Percentiles rank a stretch among this genome's conserved stretches.
phyloP scores from a whole-genome alignment of 2,113 vertebrate genomes.

The Zosterops borbonicus region DNA sequence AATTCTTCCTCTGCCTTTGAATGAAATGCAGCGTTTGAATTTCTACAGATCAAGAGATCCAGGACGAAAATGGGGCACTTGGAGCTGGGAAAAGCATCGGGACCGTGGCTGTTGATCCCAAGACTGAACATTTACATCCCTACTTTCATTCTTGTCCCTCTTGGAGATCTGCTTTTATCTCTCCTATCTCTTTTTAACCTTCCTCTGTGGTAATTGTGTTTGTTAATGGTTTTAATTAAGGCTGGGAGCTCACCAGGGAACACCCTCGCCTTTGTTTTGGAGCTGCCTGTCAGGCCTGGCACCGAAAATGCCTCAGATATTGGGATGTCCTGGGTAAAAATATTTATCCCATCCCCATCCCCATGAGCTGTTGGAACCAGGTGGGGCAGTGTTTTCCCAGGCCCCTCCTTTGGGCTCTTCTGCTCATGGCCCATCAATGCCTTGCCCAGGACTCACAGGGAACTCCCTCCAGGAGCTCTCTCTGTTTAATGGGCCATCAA shows the following conservation, averaged over 20 bases:
- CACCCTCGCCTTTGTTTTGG: neutral
- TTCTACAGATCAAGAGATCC: neutral
- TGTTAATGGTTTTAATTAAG: slow-evolving; percentile 23
- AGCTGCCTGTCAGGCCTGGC: neutral
- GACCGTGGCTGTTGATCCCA: neutral
- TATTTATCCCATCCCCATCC: no score
- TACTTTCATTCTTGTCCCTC: neutral
- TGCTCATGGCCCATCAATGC: no score
- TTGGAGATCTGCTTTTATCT: neutral
- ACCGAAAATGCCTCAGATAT: neutral
- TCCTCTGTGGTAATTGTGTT: neutral
- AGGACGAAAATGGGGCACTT: neutral
- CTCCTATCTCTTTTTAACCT: neutral
- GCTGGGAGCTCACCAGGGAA: neutral
- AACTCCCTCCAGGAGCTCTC: no score
- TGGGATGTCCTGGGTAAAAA: neutral
- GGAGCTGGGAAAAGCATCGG: neutral
- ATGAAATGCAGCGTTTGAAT: neutral
- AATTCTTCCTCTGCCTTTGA: neutral
- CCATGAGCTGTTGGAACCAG: no score
- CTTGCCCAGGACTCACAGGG: no score
- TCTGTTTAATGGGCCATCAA: no score
- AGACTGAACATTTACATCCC: neutral
- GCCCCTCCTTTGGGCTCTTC: no score
- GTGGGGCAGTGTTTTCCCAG: no score